Percentiles rank a stretch among this genome's conserved stretches.
These are phyloP conservation scores for Trissoscelio sp. DNA, from an alignment of 2,888 invertebrate genomes.

Conservation along the genomic window DNA sequence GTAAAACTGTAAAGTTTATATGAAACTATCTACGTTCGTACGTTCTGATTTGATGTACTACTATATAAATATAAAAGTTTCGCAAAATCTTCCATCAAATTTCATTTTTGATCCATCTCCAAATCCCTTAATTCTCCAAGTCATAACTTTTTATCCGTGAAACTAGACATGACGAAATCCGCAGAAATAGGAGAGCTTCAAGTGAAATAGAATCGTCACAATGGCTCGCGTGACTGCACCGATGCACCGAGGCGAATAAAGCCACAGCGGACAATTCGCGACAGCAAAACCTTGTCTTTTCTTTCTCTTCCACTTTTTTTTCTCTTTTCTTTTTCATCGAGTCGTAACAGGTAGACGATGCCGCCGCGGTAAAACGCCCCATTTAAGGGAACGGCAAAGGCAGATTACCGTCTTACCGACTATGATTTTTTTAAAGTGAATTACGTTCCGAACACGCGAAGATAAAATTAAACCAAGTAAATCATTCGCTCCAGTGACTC, in stretches of 20 bases:
- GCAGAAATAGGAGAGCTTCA: conserved; percentile 26
- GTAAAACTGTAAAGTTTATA: no score
- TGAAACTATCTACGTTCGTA: no score
- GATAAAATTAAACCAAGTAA: conserved; percentile 8
- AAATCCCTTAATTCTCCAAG: conserved; percentile 27
- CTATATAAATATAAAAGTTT: neutral
- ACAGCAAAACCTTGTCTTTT: conserved; percentile 31
- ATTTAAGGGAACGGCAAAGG: conserved; percentile 28
- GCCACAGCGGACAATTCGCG: conserved; percentile 41
- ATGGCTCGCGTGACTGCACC: conserved; percentile 37
- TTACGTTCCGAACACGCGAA: neutral
- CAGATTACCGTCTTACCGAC: conserved; percentile 25
- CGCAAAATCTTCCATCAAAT: neutral
- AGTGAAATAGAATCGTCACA: conserved; percentile 59
- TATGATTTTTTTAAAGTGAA: conserved; percentile 17
- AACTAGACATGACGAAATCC: conserved; percentile 33
- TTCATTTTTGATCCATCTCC: conserved; percentile 9
- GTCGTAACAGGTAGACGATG: conserved; percentile 35
- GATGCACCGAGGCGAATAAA: conserved; percentile 39
- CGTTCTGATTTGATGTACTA: no score
- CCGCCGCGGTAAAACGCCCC: conserved; percentile 39
- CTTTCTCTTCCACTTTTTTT: neutral
- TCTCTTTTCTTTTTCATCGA: neutral
- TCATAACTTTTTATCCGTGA: conserved; percentile 39
- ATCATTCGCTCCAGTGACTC: conserved; percentile 12